A percentile compares a stretch with the other conserved stretches of the same genome.
Conservation (phyloP, 2,888 invertebrate species). For the Acanthococcus lagerstroemiae region DNA sequence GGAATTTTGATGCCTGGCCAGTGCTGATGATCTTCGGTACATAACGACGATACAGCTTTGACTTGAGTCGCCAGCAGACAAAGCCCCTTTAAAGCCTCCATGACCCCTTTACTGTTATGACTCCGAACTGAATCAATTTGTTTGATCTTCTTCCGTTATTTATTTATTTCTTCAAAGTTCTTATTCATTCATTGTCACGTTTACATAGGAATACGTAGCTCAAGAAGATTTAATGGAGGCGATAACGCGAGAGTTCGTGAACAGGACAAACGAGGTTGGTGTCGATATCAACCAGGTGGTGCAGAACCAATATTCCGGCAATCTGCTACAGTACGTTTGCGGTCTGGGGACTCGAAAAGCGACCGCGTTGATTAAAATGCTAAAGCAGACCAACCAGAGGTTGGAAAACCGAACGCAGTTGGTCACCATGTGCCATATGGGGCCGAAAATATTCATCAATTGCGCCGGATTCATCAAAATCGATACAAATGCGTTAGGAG, state of each 20-base stretch:
- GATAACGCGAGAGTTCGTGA: constrained; percentile 66
- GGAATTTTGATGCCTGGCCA: no score
- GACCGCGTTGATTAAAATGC: constrained; percentile 68
- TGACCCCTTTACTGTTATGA: no score
- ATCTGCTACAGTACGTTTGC: constrained; percentile 90
- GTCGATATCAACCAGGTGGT: constrained; percentile 93
- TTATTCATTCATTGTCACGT: neutral
- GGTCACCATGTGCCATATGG: constrained; percentile 92
- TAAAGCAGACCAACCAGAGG: constrained; percentile 84
- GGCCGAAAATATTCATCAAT: constrained; percentile 96
- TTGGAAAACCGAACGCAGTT: constrained; percentile 90
- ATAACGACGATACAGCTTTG: no score
- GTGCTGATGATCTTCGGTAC: no score
- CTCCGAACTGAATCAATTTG: no score
- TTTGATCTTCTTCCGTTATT: neutral
- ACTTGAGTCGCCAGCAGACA: no score
- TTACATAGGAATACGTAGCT: constrained; percentile 55
- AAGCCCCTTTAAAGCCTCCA: no score
- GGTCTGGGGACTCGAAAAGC: constrained; percentile 92
- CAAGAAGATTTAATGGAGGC: constrained; percentile 81
- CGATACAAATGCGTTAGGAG: constrained; percentile 88
- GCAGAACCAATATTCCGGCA: constrained; percentile 73
- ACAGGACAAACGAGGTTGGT: constrained; percentile 88
- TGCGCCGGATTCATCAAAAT: constrained; percentile 99
- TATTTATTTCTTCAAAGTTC: neutral